A percentile compares a stretch with the other conserved stretches of the same genome.
Conservation (phyloP, 2,113 vertebrate species). For the Mungos mungo region DNA sequence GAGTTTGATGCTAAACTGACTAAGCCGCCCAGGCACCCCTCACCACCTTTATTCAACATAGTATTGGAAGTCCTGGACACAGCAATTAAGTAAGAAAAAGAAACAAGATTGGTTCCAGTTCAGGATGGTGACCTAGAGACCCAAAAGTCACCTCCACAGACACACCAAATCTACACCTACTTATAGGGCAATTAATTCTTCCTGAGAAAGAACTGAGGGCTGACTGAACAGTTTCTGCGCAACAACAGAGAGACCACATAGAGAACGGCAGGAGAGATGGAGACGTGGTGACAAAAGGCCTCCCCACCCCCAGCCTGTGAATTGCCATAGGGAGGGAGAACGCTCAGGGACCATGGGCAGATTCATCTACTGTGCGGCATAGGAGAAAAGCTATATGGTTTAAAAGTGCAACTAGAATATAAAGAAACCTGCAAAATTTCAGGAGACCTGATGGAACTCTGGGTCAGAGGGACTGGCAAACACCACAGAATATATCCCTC, state of each 20-base stretch:
- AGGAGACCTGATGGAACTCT: not conserved
- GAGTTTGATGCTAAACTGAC: too few species aligned
- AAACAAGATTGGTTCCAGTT: not conserved
- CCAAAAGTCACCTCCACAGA: not conserved
- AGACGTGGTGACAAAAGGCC: not conserved
- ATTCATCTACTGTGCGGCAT: not conserved
- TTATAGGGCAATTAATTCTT: not conserved
- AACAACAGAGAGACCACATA: not conserved
- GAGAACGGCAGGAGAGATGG: not conserved
- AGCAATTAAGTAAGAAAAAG: not conserved
- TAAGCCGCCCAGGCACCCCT: too few species aligned
- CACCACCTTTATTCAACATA: not conserved
- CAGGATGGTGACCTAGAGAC: not conserved
- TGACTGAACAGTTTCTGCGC: not conserved
- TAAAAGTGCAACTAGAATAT: not conserved
- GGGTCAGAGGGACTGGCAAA: not conserved
- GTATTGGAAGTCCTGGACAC: not conserved
- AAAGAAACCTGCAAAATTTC: not conserved
- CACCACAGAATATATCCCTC: not conserved
- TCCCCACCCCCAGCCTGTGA: not conserved
- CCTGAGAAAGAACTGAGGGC: not conserved
- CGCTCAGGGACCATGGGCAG: not conserved
- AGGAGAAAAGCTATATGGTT: not conserved
- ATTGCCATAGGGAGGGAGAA: not conserved
- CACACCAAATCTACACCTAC: not conserved